Evolutionary conservation across 2,113 vertebrate species (phyloP).

Genomic region (Coreoperca whiteheadi): DNA sequence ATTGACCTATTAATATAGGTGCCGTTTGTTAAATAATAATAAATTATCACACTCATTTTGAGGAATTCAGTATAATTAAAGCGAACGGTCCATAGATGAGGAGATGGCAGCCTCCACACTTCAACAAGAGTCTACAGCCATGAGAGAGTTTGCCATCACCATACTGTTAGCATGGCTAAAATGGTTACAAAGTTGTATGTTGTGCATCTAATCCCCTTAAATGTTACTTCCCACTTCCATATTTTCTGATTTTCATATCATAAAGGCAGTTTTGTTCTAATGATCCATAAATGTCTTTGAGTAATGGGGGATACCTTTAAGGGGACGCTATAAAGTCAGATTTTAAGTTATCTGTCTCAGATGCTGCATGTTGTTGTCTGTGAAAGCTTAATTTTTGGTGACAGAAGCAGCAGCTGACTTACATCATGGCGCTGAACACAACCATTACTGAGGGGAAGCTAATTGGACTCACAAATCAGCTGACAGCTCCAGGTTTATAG

Average conservation of each 20-base stretch:
- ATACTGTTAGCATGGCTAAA: neutral
- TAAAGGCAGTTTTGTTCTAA: neutral
- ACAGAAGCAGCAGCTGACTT: conserved; percentile 74
- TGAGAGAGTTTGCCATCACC: neutral
- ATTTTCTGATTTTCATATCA: neutral
- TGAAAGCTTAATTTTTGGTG: conserved; percentile 51
- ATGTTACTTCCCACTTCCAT: neutral
- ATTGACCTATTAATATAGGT: conserved; percentile 2
- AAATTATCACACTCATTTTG: neutral
- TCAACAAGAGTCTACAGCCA: neutral
- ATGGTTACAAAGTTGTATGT: neutral
- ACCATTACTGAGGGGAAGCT: conserved; percentile 76
- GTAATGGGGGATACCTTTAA: neutral
- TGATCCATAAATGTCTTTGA: conserved; percentile 3
- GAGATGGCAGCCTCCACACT: neutral
- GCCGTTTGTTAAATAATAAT: conserved; percentile 16
- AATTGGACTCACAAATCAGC: conserved; percentile 86
- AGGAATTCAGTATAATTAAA: neutral
- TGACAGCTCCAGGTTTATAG: conserved; percentile 78
- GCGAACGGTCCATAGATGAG: neutral
- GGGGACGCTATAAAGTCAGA: neutral
- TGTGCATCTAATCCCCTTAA: neutral
- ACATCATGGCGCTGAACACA: conserved; percentile 79
- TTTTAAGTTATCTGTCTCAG: neutral
- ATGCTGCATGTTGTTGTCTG: conserved; percentile 4